Percentiles rank a stretch among this genome's conserved stretches.
These are phyloP conservation scores for Tadarida brasiliensis DNA, from an alignment of 2,797 vertebrate genomes.

Conservation along the genomic window DNA sequence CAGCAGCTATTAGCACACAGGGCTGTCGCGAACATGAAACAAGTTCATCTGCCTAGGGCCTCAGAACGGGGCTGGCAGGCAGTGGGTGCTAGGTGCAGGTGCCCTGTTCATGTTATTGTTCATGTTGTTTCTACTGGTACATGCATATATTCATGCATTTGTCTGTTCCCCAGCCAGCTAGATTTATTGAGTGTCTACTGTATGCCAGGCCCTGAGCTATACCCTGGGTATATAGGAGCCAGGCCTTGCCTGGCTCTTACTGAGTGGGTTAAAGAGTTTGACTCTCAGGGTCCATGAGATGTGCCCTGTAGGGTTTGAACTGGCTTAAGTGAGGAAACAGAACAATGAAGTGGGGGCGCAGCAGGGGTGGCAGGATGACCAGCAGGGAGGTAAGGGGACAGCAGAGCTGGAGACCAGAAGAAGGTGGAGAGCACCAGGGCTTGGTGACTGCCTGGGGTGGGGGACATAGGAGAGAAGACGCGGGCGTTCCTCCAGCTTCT, in stretches of 20 bases:
- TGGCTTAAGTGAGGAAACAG: neutral
- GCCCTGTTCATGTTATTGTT: neutral
- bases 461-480: neutral
- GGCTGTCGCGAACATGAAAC: neutral
- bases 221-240: neutral
- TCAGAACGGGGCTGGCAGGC: neutral
- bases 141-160: neutral
- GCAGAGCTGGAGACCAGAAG: neutral
- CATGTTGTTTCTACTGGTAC: neutral
- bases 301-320: neutral
- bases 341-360: neutral
- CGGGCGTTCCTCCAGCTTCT: neutral
- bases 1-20: neutral
- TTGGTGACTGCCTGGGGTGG: neutral
- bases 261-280: neutral
- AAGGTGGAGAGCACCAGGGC: neutral
- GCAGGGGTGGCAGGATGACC: neutral
- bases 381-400: too few species aligned
- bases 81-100: too few species aligned
- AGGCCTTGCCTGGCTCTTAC: neutral
- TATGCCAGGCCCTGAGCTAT: neutral
- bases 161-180: neutral
- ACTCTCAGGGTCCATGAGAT: neutral
- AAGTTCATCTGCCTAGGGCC: neutral
- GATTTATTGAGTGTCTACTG: constrained; percentile 3